Percentiles rank a stretch among this genome's conserved stretches.
Conservation (phyloP, 2,113 vertebrate genomes). For the Excalfactoria chinensis region DNA sequence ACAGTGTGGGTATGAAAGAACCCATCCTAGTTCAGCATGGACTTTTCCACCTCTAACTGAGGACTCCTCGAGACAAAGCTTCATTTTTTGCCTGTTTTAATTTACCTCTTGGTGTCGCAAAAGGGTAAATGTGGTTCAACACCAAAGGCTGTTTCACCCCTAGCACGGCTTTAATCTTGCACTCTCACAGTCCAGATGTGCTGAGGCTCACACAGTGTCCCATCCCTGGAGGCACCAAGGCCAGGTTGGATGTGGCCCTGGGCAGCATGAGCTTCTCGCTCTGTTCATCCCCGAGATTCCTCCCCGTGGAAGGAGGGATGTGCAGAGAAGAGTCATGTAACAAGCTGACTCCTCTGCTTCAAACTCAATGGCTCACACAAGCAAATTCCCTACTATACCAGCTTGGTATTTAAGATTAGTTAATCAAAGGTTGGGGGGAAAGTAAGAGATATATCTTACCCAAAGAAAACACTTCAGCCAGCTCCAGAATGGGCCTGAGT, state of each 20-base stretch:
- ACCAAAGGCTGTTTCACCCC: neutral
- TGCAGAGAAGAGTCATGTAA: conserved; percentile 10
- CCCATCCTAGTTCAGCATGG: neutral
- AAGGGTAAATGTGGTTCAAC: neutral
- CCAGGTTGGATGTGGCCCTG: too few relatives aligned
- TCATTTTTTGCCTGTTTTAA: neutral
- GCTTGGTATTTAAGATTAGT: conserved; percentile 22
- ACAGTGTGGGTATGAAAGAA: neutral
- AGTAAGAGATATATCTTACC: neutral
- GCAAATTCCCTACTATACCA: conserved; percentile 1
- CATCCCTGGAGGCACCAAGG: too few relatives aligned
- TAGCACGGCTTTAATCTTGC: neutral
- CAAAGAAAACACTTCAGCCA: conserved; percentile 24
- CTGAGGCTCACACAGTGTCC: neutral
- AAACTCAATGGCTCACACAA: conserved; percentile 25
- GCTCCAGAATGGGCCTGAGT: conserved; percentile 2
- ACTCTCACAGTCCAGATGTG: neutral
- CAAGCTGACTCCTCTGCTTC: conserved; percentile 31
- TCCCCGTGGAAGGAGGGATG: neutral
- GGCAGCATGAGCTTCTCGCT: neutral
- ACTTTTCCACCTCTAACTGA: conserved; percentile 10
- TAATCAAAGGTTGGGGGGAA: conserved; percentile 31
- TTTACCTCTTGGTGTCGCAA: neutral
- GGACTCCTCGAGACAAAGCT: neutral
- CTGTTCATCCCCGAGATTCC: neutral